Base-by-base conservation (phyloP, 2,888 invertebrate genomes). In the Achlya flavicornis region DNA sequence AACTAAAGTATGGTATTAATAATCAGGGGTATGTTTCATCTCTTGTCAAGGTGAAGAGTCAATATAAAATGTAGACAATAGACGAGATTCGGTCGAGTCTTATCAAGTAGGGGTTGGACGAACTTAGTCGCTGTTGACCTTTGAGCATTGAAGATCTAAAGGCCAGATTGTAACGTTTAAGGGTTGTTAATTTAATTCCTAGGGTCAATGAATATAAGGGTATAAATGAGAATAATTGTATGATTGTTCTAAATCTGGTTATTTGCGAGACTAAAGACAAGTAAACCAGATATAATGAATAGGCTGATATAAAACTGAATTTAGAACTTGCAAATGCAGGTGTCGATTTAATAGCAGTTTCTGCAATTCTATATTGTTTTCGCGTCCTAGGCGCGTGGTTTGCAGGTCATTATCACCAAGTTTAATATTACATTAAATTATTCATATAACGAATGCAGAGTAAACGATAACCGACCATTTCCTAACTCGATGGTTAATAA, bases 121-220 rank as follows among this genome's bases (percentile, higher is more conserved):
- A 67, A 66, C 65, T 68, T 68, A 48, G 57, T 26, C 61, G 58
- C 61, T 53, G 57, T 65, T 66, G 65, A 66, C 67, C 66, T 67
- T 66, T 61, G 38, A 41, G 61, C 62, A 38, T 14, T 58, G 4
- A 4, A 10, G 19, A 53, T 53, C 53, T 19, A 53, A 53, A 14
- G 19, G 53, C 8, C n/a, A 53, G 53, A 53, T 48, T 48, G 46
- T n/a, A 11, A 46, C 46, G 46, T 4, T 46, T 46, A 46, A 48
- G 8, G 14, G n/a, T 48, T 46, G 4, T 46, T 48, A 48, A 48
- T 53, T 53, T 53, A n/a, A 53, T 53, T 3, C 19, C 53, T 10
- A 53, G 16, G 19, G 2, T 48, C 46, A 46, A 12, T 5, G 14
- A 4, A 46, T 1, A n/a, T 16, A 7, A 48, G 16, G n/a, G n/a